phyloP scores from a whole-genome alignment of 2,113 vertebrate species.

The Pluvianellus socialis region DNA sequence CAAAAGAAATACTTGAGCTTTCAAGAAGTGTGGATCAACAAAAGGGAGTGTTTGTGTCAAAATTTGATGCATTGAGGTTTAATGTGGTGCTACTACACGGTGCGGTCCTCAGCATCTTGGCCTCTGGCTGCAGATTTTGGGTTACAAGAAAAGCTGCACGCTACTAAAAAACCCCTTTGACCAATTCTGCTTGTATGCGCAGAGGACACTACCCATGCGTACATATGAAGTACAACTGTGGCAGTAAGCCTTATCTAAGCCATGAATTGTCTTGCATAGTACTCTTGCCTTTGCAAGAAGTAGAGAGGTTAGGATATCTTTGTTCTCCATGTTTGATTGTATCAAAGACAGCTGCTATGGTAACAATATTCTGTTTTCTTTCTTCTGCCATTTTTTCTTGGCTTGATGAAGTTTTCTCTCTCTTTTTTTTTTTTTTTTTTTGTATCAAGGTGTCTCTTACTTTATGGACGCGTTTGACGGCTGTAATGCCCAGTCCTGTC shows the following conservation, averaged over 20 bases:
- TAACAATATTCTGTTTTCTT: not conserved
- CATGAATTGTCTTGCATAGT: not conserved
- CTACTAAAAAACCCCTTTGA: not conserved
- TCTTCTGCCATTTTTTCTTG: constrained; percentile 25
- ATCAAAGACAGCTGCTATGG: not conserved
- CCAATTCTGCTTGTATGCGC: not conserved
- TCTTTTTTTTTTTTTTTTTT: not conserved
- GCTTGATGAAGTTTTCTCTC: not conserved
- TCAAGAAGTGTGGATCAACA: not conserved
- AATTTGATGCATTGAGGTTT: not conserved
- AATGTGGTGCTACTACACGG: not conserved
- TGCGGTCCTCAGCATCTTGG: not conserved
- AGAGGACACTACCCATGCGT: not conserved
- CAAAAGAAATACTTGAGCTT: not conserved
- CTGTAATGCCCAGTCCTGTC: not conserved
- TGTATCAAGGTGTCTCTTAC: not conserved
- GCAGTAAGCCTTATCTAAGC: not conserved
- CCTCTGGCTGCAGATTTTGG: not conserved
- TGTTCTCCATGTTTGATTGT: not conserved
- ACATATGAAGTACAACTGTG: not conserved
- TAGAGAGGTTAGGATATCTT: not conserved
- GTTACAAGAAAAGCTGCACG: not conserved
- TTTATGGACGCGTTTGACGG: not conserved
- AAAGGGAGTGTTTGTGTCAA: not conserved
- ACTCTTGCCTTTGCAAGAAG: not conserved